Conservation (phyloP, 1,140 invertebrate species). For the Copidosoma floridanum region DNA sequence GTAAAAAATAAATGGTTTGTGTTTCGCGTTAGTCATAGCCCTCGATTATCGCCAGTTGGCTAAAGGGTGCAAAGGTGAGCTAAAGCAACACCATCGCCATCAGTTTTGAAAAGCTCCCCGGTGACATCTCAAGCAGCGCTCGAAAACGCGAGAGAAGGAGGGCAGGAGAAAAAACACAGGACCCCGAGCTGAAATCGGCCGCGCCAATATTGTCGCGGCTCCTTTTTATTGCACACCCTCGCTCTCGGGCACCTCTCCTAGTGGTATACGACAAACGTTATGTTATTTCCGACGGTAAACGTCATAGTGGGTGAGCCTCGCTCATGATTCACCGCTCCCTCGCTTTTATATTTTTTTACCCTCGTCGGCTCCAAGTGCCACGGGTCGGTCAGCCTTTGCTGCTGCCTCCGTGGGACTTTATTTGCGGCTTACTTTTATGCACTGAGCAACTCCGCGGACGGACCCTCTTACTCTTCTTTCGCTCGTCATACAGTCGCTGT, state of each 20-base stretch:
- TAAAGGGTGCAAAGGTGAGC: no score
- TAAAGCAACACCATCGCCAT: no score
- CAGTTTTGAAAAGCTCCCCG: no score
- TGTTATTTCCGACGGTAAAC: slow-evolving; percentile 27
- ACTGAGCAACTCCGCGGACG: neutral
- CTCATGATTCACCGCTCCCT: slow-evolving; percentile 16
- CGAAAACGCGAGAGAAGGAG: neutral
- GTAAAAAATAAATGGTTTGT: no score
- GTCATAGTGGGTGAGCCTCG: slow-evolving; percentile 19
- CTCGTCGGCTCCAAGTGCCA: neutral
- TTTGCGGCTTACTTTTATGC: slow-evolving; percentile 27
- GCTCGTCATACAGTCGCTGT: no score
- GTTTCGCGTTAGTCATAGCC: no score
- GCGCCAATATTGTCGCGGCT: slow-evolving; percentile 25
- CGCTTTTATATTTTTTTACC: slow-evolving; percentile 2
- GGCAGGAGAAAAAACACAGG: no score
- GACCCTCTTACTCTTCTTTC: neutral
- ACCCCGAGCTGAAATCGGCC: slow-evolving; percentile 17
- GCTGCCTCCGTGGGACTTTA: slow-evolving; percentile 8
- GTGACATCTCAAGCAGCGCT: neutral
- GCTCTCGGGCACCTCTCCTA: neutral
- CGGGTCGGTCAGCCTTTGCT: neutral
- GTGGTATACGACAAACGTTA: slow-evolving; percentile 25
- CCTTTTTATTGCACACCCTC: neutral
- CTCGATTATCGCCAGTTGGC: no score